phyloP scores from a whole-genome alignment of 2,113 vertebrate genomes.

The Menidia beryllina region DNA sequence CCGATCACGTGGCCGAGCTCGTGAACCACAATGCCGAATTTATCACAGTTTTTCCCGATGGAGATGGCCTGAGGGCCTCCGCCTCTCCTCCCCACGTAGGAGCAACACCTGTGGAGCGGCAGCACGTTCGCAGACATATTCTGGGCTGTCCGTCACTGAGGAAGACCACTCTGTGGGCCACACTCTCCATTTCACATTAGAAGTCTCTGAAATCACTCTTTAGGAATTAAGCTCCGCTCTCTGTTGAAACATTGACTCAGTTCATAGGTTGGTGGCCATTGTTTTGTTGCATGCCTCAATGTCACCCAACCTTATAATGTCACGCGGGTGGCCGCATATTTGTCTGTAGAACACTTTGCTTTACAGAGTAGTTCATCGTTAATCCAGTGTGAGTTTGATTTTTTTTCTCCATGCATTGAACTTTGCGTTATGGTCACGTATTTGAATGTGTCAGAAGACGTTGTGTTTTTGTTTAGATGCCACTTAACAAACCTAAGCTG shows the following conservation, averaged over 20 bases:
- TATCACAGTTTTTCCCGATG: constrained; percentile 98
- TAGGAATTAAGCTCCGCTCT: no score
- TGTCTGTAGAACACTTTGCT: no score
- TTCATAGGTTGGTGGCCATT: no score
- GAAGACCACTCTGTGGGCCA: no score
- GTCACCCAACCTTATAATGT: no score
- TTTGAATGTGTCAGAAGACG: background rate
- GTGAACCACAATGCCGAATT: constrained; percentile 99
- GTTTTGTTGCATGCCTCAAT: no score
- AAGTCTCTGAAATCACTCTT: no score
- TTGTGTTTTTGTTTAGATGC: background rate
- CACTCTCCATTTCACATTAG: no score
- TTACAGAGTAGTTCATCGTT: no score
- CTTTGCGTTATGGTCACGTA: background rate
- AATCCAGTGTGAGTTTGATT: background rate
- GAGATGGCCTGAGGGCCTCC: constrained; percentile 98
- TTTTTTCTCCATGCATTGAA: background rate
- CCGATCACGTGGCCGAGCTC: constrained; percentile 97
- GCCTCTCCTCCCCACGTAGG: constrained; percentile 94
- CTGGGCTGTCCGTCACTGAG: no score
- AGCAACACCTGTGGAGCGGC: constrained; percentile 88
- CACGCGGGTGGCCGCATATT: no score
- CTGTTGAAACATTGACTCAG: no score
- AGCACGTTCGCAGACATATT: background rate
- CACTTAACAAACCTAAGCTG: background rate